Evolutionary conservation across 2,797 vertebrate genomes (phyloP).

Genomic region (Nannoperca obscura): DNA sequence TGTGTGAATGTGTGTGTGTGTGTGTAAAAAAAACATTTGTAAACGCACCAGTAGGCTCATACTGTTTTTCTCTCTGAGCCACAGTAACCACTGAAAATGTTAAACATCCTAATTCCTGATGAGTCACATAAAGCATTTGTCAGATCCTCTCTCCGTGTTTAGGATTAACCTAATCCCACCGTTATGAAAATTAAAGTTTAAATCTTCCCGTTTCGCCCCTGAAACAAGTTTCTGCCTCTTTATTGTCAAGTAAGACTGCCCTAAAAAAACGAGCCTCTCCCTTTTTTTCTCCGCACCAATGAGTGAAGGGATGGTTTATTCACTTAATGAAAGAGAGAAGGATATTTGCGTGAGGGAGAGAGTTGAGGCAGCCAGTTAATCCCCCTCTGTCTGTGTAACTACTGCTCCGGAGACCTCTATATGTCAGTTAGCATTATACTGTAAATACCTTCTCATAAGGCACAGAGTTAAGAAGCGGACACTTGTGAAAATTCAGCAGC

Average conservation of each 20-base stretch:
- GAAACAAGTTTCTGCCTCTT: slow-evolving; percentile 70
- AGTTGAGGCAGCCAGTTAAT: slow-evolving; percentile 75
- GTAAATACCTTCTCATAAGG: slow-evolving; percentile 73
- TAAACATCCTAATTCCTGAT: slow-evolving; percentile 74
- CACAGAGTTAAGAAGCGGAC: slow-evolving; percentile 54
- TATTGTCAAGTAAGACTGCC: slow-evolving; percentile 65
- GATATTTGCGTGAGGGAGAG: slow-evolving; percentile 69
- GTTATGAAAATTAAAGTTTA: slow-evolving; percentile 76
- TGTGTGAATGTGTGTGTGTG: background rate
- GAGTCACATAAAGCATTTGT: slow-evolving; percentile 72
- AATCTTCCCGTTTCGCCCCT: slow-evolving; percentile 54
- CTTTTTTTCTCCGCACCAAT: slow-evolving; percentile 46
- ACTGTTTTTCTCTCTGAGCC: slow-evolving; percentile 34
- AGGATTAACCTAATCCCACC: slow-evolving; percentile 79
- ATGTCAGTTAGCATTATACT: slow-evolving; percentile 82
- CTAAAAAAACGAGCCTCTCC: slow-evolving; percentile 46
- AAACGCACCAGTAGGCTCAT: background rate
- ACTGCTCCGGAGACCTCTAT: slow-evolving; percentile 79
- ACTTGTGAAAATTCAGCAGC: slow-evolving; percentile 69
- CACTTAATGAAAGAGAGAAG: slow-evolving; percentile 77
- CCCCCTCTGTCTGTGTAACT: slow-evolving; percentile 70
- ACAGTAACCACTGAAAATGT: slow-evolving; percentile 60
- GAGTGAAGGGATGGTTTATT: slow-evolving; percentile 80
- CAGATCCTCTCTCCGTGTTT: slow-evolving; percentile 66
- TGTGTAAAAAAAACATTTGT: background rate